Base-by-base conservation (phyloP, 2,113 vertebrate genomes). In the Chinchilla lanigera region DNA sequence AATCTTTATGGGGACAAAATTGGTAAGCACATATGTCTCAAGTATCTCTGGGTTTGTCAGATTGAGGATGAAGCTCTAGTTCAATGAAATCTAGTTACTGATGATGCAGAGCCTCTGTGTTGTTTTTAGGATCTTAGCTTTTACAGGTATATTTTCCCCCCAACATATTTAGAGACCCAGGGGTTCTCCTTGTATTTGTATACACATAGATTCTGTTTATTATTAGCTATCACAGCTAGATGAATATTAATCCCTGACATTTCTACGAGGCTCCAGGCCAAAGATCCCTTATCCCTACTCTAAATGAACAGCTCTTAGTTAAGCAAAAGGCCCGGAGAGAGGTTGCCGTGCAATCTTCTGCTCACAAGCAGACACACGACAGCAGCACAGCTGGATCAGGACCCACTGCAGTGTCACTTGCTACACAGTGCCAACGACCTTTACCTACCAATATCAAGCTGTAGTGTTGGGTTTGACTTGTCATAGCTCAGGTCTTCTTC, bases 231-330 rank as follows among this genome's bases (percentile, higher is more conserved):
- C 82, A 84, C 13, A 85, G 61, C 13, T n/a, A n/a, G 82, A 75
- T 75, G 52, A 91, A 58, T 24, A 60, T 7, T 93, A 87, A 90
- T 71, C 50, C 26, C 50, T 88, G 44, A 88, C 65, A 78, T 9
- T 83, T 89, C 24, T 86, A 65, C 4, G 73, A 44, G 30, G 50
- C 24, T 86, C 84, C 91, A 69, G 47, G n/a, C 28, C 89, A 89
- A 93, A 89, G n/a, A 86, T 71, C 52, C 11, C 86, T 89, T 95
- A 83, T 16, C 22, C 11, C 14, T 73, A 1, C 14, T 82, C 33
- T 93, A 60, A 89, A 83, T 35, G 71, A 78, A 7, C 30, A 90
- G 56, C 93, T 93, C 71, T 90, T 83, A 41, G 12, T 95, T 86
- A 89, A 8, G 19, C 24, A 56, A 67, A 86, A 22, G 33, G 33